Evolutionary conservation across 1,140 invertebrate species (phyloP).

Genomic region (Scaptomyza pallida): DNA sequence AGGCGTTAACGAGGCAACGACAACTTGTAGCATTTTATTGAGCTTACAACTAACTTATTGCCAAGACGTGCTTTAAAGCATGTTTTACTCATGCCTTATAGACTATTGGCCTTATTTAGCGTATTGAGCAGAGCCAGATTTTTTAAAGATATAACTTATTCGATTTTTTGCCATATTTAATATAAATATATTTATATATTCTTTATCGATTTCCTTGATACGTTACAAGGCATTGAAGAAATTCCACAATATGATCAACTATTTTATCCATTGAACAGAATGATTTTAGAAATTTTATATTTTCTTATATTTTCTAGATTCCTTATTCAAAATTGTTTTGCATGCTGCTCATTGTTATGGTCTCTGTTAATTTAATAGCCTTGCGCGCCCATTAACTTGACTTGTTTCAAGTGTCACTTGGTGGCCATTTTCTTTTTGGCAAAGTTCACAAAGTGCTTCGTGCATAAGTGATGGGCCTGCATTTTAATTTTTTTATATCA

Average conservation of each 20-base stretch:
- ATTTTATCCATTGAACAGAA: too few species aligned
- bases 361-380: slow-evolving; percentile 1
- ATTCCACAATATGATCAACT: too few species aligned
- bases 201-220: too few species aligned
- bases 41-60: background rate
- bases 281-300: too few species aligned
- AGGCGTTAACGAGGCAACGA: slow-evolving; percentile 6
- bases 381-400: slow-evolving; percentile 3
- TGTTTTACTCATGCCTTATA: background rate
- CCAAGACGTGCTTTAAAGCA: background rate
- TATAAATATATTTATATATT: too few species aligned
- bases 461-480: background rate
- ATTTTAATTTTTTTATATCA: slow-evolving; percentile 1
- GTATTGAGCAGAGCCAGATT: too few species aligned
- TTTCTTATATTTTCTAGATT: too few species aligned
- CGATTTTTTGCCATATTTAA: too few species aligned
- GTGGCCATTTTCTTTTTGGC: slow-evolving; percentile 4
- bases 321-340: too few species aligned
- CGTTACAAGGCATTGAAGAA: background rate
- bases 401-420: background rate
- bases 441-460: slow-evolving; percentile 1
- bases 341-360: too few species aligned
- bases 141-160: too few species aligned
- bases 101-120: too few species aligned
- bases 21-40: slow-evolving; percentile 1